Base-by-base conservation (phyloP, 2,888 invertebrate species). In the Ormia ochracea region DNA sequence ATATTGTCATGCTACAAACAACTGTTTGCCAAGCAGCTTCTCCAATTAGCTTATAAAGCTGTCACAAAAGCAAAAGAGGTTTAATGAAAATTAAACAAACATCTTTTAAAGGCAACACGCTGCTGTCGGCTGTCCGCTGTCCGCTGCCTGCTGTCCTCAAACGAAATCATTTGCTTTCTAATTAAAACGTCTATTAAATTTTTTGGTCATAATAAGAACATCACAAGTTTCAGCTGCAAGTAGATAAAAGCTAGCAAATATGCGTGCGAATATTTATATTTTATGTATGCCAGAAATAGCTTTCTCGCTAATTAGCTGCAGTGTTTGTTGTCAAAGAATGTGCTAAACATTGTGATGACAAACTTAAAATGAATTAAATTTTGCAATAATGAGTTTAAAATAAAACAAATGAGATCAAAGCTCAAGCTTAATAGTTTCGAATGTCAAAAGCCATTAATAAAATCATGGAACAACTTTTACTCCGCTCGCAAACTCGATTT, bases 181-280 rank as follows among this genome's bases (percentile, higher is more conserved):
- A 79, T 79, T 79, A 74, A 79, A 79, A 65, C 58, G 69, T 78
- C 73, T 73, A 33, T 69, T 52, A 50, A 54, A 28, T 50, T n/a
- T n/a, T 72, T 68, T 68, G 61, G 76, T 76, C 80, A 76, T 50
- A 72, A 80, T 56, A 41, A 72, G 72, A 75, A 26, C 79, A 77
- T 48, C 45, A 63, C 41, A 31, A 61, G 48, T 50, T 63, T 54
- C 23, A 33, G 28, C n/a, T n/a, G n/a, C n/a, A n/a, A n/a, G n/a
- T n/a, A n/a, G n/a, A n/a, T n/a, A n/a, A n/a, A n/a, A n/a, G n/a
- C n/a, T n/a, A n/a, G n/a, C n/a, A n/a, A n/a, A n/a, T n/a, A n/a
- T n/a, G n/a, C n/a, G n/a, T n/a, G n/a, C n/a, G n/a, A n/a, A n/a
- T n/a, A n/a, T n/a, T n/a, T n/a, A n/a, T n/a, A n/a, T n/a, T n/a